These are phyloP conservation scores for Eubucco bourcierii DNA, from an alignment of 2,113 vertebrate species.

Conservation along the genomic window DNA sequence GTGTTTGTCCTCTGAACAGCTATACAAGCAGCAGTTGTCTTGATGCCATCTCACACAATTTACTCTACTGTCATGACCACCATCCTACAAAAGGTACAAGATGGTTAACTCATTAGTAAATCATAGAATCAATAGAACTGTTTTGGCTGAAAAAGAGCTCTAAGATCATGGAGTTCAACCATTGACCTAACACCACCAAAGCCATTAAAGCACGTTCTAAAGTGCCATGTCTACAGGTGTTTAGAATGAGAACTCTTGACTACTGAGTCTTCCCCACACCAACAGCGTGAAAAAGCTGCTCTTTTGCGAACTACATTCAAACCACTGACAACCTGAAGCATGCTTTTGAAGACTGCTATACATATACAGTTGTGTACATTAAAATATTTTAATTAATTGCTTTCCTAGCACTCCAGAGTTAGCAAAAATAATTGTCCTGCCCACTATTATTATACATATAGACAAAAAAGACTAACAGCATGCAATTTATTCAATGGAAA, in stretches of 20 bases:
- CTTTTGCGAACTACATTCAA: background rate
- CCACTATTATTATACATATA: background rate
- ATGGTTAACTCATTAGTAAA: background rate
- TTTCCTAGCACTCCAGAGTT: background rate
- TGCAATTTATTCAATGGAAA: background rate
- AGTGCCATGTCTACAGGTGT: no score
- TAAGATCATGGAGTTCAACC: no score
- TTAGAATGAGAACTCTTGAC: background rate
- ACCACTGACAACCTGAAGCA: background rate
- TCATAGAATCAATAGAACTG: no score
- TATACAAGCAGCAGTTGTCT: constrained; percentile 87
- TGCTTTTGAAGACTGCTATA: background rate
- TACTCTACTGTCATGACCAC: constrained; percentile 86
- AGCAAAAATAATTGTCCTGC: background rate
- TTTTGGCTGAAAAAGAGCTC: no score
- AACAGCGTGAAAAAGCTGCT: background rate
- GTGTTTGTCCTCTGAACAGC: constrained; percentile 93
- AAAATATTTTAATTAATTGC: background rate
- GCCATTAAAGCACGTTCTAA: no score
- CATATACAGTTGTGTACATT: accelerated
- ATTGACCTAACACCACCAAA: no score
- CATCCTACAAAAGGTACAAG: constrained; percentile 75
- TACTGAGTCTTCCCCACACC: background rate
- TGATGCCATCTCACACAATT: constrained; percentile 94
- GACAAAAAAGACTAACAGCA: background rate